These are phyloP conservation scores for Ammodytes dubius DNA, from an alignment of 2,113 vertebrate species.

Conservation along the genomic window DNA sequence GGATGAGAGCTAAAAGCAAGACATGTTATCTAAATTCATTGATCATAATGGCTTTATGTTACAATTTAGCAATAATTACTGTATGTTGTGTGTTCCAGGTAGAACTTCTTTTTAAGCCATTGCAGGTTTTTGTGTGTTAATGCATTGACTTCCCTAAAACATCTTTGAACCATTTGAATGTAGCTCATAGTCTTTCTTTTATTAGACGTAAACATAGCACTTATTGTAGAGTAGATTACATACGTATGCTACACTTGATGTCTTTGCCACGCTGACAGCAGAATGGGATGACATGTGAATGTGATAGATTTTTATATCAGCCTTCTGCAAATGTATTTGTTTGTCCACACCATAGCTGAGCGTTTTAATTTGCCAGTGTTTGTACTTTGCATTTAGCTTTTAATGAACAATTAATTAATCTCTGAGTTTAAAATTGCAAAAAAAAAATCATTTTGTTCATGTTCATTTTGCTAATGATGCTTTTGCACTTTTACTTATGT, in stretches of 20 bases:
- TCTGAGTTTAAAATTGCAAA: too few species aligned
- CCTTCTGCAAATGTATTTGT: not conserved
- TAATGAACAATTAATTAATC: not conserved
- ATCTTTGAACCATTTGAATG: not conserved
- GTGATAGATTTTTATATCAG: not conserved
- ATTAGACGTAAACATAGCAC: not conserved
- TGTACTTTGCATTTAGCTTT: constrained; percentile 5
- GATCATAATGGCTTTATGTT: not conserved
- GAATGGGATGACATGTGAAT: not conserved
- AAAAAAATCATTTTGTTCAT: too few species aligned
- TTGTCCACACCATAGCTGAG: not conserved
- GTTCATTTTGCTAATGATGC: too few species aligned
- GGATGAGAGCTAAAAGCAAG: not conserved
- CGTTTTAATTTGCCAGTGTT: not conserved
- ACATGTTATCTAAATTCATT: too few species aligned
- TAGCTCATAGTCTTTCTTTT: not conserved
- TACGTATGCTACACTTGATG: not conserved
- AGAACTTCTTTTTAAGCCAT: not conserved
- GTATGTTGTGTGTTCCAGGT: not conserved
- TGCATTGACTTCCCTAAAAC: not conserved
- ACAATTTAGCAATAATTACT: not conserved
- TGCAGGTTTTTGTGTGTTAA: not conserved
- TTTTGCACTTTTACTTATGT: too few species aligned
- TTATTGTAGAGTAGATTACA: not conserved
- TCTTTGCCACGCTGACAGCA: not conserved